Conservation (phyloP, 2,797 vertebrate genomes). For the Tenualosa thibaudeaui region DNA sequence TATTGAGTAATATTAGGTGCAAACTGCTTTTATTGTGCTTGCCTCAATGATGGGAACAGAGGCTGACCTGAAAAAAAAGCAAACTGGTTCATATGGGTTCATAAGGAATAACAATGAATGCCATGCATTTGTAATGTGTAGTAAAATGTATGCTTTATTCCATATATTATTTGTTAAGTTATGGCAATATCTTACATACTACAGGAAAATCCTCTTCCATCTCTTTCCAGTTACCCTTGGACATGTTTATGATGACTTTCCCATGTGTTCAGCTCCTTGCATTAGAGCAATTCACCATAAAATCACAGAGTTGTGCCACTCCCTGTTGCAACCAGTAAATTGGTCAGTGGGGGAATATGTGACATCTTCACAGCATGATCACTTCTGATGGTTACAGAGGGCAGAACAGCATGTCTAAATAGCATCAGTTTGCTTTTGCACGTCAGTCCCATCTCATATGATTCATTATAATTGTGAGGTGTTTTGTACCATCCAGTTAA, state of each 20-base stretch:
- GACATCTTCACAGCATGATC: slow-evolving; percentile 19
- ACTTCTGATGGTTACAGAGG: not conserved
- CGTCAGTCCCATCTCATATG: not conserved
- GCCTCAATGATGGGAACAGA: not conserved
- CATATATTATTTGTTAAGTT: not conserved
- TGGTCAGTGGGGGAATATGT: slow-evolving; percentile 28
- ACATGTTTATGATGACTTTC: not conserved
- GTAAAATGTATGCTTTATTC: not conserved
- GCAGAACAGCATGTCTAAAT: not conserved
- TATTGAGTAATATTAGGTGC: not conserved
- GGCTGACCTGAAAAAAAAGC: not conserved
- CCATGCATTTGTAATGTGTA: not conserved
- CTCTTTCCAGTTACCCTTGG: not conserved
- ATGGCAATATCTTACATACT: not conserved
- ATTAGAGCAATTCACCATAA: not conserved
- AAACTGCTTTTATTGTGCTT: not conserved
- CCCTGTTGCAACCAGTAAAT: not conserved
- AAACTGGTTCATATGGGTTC: not conserved
- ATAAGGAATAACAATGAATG: not conserved
- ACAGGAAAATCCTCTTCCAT: not conserved
- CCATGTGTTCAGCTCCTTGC: not conserved
- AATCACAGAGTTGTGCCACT: not conserved
- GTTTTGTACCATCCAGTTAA: not conserved
- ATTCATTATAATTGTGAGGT: not conserved
- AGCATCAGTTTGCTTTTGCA: not conserved